Percentiles rank a stretch among this genome's conserved stretches.
phyloP scores from a whole-genome alignment of 2,888 invertebrate genomes.

The Drosophila pullipes region DNA sequence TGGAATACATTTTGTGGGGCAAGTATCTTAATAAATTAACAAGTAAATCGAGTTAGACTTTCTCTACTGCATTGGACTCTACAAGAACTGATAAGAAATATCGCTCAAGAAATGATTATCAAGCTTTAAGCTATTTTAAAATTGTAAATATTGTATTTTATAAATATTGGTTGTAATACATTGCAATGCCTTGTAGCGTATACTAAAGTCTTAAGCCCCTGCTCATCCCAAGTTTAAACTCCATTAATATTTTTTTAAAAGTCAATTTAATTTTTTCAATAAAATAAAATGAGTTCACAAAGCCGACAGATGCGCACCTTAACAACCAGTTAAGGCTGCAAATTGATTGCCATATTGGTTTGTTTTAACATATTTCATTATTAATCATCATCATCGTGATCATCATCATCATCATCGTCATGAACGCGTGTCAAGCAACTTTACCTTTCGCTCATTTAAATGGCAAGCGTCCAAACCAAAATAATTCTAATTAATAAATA shows the following conservation, averaged over 20 bases:
- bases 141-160: background rate
- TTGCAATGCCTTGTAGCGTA: background rate
- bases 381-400: slow-evolving; percentile 12
- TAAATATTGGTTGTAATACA: background rate
- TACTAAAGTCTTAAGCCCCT: slow-evolving; percentile 1
- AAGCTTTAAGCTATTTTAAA: background rate
- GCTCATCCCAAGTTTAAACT: background rate
- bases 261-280: slow-evolving; percentile 38
- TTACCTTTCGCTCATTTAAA: slow-evolving; percentile 65
- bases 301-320: slow-evolving; percentile 56
- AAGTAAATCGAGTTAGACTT: background rate
- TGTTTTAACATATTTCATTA: slow-evolving; percentile 14
- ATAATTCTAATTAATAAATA: slow-evolving; percentile 71
- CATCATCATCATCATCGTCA: slow-evolving; percentile 12
- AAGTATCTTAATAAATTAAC: background rate
- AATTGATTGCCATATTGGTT: slow-evolving; percentile 22
- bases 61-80: background rate
- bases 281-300: slow-evolving; percentile 56
- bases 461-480: slow-evolving; percentile 32
- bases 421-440: slow-evolving; percentile 29
- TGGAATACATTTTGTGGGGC: background rate
- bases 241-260: slow-evolving; percentile 14
- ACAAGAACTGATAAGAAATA: background rate
- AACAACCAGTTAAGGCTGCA: slow-evolving; percentile 38
- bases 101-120: background rate